These are phyloP conservation scores for Halictus ligatus DNA, from an alignment of 2,888 invertebrate genomes.

Conservation along the genomic window DNA sequence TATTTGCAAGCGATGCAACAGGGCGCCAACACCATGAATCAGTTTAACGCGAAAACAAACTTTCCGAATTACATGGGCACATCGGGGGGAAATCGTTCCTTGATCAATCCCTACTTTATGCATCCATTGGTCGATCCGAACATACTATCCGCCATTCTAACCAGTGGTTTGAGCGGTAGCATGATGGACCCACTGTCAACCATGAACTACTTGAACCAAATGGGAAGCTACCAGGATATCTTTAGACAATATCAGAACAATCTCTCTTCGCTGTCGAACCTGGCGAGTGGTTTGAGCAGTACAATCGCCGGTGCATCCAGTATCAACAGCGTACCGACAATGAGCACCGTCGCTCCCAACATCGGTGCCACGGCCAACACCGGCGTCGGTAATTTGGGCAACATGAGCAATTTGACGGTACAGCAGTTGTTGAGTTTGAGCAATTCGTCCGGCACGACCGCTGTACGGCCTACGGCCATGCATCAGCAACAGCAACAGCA, in stretches of 20 bases:
- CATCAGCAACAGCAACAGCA: constrained; percentile 74
- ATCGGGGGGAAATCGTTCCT: constrained; percentile 70
- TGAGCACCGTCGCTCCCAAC: constrained; percentile 65
- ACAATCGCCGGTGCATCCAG: constrained; percentile 65
- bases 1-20: constrained; percentile 75
- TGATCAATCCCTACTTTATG: constrained; percentile 79
- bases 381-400: constrained; percentile 60
- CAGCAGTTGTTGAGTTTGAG: constrained; percentile 75
- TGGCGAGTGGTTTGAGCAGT: constrained; percentile 70
- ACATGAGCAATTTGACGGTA: constrained; percentile 70
- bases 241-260: constrained; percentile 79
- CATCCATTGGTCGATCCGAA: constrained; percentile 78
- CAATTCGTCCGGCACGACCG: constrained; percentile 67
- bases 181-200: constrained; percentile 78
- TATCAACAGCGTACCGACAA: constrained; percentile 69
- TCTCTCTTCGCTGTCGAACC: constrained; percentile 72
- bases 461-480: constrained; percentile 65
- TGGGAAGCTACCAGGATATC: constrained; percentile 79
- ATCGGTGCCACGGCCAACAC: constrained; percentile 62
- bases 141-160: constrained; percentile 77
- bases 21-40: constrained; percentile 71
- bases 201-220: constrained; percentile 79
- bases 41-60: constrained; percentile 72
- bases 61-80: constrained; percentile 75
- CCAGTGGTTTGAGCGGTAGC: constrained; percentile 73